These are phyloP conservation scores for Vanacampus margaritifer DNA, from an alignment of 2,113 vertebrate species.

Conservation along the genomic window DNA sequence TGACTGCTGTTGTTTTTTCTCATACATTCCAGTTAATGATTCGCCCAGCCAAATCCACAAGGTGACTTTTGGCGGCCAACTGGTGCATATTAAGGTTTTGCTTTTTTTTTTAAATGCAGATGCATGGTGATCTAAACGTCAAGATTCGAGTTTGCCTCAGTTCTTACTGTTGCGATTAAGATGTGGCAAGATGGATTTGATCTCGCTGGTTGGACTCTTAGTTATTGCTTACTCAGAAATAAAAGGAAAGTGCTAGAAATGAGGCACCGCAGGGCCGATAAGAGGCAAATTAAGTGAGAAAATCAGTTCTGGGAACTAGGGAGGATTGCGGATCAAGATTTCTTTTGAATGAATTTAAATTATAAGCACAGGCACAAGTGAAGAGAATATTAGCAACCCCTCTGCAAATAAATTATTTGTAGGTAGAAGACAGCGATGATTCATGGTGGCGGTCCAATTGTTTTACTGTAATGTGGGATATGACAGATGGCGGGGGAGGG, in stretches of 20 bases:
- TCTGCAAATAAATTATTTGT: not conserved
- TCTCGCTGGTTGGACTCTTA: constrained; percentile 30
- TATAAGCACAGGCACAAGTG: not conserved
- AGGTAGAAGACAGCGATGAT: constrained; percentile 21
- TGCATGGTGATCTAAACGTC: not conserved
- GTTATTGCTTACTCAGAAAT: constrained; percentile 26
- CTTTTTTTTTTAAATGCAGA: not conserved
- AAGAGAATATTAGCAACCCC: constrained; percentile 9
- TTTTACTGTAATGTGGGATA: constrained; percentile 36
- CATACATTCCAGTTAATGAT: not conserved
- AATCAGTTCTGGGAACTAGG: constrained; percentile 36
- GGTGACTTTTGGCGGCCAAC: not conserved
- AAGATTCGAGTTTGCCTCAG: not conserved
- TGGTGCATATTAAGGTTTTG: not conserved
- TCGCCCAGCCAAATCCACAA: not conserved
- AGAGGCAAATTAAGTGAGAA: constrained; percentile 37
- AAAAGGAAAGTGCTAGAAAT: constrained; percentile 33
- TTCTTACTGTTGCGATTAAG: constrained; percentile 24
- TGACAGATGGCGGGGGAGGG: constrained; percentile 65
- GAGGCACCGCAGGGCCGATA: constrained; percentile 21
- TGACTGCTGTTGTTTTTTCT: not conserved
- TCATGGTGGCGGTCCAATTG: constrained; percentile 35
- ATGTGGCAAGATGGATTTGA: constrained; percentile 29
- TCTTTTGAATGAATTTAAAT: not conserved
- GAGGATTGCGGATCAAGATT: not conserved